These are phyloP conservation scores for Alfaro cultratus DNA, from an alignment of 2,797 vertebrate species.

Conservation along the genomic window DNA sequence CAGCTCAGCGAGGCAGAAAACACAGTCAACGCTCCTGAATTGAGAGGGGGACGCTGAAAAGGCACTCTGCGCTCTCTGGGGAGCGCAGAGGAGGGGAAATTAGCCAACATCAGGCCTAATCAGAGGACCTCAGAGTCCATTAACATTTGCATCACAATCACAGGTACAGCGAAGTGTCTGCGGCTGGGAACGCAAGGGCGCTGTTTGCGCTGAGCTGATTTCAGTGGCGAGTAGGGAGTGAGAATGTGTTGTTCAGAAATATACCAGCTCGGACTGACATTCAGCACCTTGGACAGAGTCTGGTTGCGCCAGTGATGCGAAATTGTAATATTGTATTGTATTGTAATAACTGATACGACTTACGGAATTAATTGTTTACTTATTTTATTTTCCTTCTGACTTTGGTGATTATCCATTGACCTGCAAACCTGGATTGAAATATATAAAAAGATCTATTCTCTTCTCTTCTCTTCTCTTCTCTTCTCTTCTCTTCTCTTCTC, in stretches of 20 bases:
- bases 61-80: conserved; percentile 77
- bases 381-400: background rate
- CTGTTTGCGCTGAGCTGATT: conserved; percentile 20
- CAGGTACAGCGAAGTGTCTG: conserved; percentile 51
- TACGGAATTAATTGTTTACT: background rate
- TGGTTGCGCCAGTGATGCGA: background rate
- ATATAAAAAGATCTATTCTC: background rate
- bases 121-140: conserved; percentile 78
- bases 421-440: background rate
- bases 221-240: no score
- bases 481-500: no score
- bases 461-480: background rate
- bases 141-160: conserved; percentile 86
- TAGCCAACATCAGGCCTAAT: conserved; percentile 76
- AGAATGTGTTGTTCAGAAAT: background rate
- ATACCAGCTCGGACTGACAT: background rate
- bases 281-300: conserved; percentile 58
- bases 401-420: background rate
- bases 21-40: conserved; percentile 85
- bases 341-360: background rate
- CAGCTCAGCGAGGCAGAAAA: conserved; percentile 87
- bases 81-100: conserved; percentile 68
- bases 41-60: conserved; percentile 83
- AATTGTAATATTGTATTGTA: no score
- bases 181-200: conserved; percentile 41